Conservation (phyloP, 2,888 invertebrate species). For the Mechanitis mazaeus region DNA sequence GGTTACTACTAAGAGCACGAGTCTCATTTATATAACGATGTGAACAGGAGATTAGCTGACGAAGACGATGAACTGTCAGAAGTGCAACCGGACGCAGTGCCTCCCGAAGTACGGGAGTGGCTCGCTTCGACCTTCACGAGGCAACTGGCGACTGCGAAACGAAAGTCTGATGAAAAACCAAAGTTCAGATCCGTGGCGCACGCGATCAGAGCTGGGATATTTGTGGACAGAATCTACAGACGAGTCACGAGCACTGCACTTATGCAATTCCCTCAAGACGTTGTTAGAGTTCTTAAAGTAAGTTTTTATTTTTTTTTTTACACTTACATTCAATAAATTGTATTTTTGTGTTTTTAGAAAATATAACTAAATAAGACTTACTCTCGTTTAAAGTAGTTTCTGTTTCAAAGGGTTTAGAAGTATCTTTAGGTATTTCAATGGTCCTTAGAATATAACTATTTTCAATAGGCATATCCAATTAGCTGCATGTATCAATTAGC, state of each 20-base stretch:
- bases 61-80: constrained; percentile 97
- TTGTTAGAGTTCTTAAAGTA: constrained; percentile 91
- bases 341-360: not conserved
- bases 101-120: constrained; percentile 97
- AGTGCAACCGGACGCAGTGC: constrained; percentile 97
- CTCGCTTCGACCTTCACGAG: constrained; percentile 96
- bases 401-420: too few species aligned
- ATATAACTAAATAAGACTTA: not conserved
- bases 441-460: too few species aligned
- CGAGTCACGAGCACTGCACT: constrained; percentile 85
- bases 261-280: constrained; percentile 92
- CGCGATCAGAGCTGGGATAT: constrained; percentile 96
- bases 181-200: constrained; percentile 97
- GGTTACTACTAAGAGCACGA: not conserved
- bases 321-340: not conserved
- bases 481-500: not conserved
- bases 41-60: constrained; percentile 84
- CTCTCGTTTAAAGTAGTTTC: not conserved
- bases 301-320: constrained; percentile 27
- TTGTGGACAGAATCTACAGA: constrained; percentile 95
- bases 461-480: constrained; percentile 14
- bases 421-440: too few species aligned
- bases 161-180: constrained; percentile 87
- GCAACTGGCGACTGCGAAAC: constrained; percentile 86
- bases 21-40: constrained; percentile 27